Evolutionary conservation across 1,140 invertebrate genomes (phyloP).

Genomic region (Frieseomelitta varia): DNA sequence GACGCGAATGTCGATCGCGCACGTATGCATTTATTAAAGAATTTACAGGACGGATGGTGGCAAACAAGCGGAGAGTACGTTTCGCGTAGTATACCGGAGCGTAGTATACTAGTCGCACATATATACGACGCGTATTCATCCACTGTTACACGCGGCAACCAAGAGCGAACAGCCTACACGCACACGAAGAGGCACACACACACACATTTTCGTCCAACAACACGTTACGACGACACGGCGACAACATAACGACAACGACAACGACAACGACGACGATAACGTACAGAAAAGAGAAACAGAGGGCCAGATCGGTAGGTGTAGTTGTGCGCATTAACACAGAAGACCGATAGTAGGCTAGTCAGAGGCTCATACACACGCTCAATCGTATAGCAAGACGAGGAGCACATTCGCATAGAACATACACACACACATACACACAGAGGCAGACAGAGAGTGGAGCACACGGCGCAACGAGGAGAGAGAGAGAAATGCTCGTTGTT

Average conservation of each 20-base stretch:
- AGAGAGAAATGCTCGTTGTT: conserved; percentile 60
- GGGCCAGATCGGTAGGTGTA: conserved; percentile 40
- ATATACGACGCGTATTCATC: conserved; percentile 15
- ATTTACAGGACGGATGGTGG: conserved; percentile 32
- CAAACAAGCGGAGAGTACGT: conserved; percentile 34
- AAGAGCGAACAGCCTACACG: background rate
- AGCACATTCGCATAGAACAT: background rate
- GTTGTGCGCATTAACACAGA: conserved; percentile 23
- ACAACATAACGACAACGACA: too few relatives aligned
- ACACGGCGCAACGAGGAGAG: conserved; percentile 38
- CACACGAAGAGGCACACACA: background rate
- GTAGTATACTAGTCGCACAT: conserved; percentile 25
- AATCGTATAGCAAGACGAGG: background rate
- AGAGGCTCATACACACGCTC: conserved; percentile 14
- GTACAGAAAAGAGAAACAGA: conserved; percentile 41
- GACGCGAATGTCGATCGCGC: conserved; percentile 34
- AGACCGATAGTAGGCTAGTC: conserved; percentile 23
- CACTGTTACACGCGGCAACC: conserved; percentile 4
- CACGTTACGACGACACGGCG: background rate
- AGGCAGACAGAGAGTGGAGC: background rate
- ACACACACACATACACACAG: background rate
- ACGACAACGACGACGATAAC: background rate
- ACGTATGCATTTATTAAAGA: conserved; percentile 48
- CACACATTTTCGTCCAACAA: conserved; percentile 11
- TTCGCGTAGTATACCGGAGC: conserved; percentile 28